These are phyloP conservation scores for Aleiodes leptofemur DNA, from an alignment of 2,888 invertebrate genomes.

Conservation along the genomic window DNA sequence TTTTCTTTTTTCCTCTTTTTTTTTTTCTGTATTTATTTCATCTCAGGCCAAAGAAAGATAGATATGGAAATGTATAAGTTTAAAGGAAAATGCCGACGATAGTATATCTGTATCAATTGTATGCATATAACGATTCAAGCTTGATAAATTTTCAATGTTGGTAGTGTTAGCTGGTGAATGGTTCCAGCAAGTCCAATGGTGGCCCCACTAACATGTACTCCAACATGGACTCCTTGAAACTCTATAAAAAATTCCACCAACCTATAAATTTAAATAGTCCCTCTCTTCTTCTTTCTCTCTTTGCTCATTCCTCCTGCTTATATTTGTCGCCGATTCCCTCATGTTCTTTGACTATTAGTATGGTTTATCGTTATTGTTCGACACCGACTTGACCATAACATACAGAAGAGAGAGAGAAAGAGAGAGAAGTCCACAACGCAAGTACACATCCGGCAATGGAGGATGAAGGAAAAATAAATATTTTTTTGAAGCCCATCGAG, in stretches of 20 bases:
- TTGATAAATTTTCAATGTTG: constrained; percentile 44
- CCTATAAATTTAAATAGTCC: constrained; percentile 53
- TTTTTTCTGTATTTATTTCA: neutral
- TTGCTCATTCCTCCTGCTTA: constrained; percentile 55
- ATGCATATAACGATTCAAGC: constrained; percentile 70
- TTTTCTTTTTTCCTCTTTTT: neutral
- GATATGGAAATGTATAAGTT: constrained; percentile 6
- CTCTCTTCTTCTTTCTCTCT: too few species aligned
- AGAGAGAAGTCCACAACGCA: constrained; percentile 20
- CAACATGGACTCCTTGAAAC: constrained; percentile 15
- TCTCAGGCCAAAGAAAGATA: constrained; percentile 15
- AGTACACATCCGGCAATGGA: constrained; percentile 31
- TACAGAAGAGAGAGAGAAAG: constrained; percentile 14
- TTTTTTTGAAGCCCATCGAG: constrained; percentile 46
- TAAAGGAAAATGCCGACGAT: constrained; percentile 67
- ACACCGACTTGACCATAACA: constrained; percentile 54
- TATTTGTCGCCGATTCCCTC: constrained; percentile 66
- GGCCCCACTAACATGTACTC: neutral
- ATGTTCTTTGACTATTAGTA: constrained; percentile 66
- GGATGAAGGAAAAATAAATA: constrained; percentile 12
- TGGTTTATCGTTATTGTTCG: constrained; percentile 72
- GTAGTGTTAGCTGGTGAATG: constrained; percentile 22
- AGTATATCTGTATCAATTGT: constrained; percentile 75
- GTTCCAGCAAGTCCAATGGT: too few species aligned
- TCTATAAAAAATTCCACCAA: constrained; percentile 13